These are phyloP conservation scores for Dipodomys ordii DNA, from an alignment of 2,113 vertebrate species.

Conservation along the genomic window DNA sequence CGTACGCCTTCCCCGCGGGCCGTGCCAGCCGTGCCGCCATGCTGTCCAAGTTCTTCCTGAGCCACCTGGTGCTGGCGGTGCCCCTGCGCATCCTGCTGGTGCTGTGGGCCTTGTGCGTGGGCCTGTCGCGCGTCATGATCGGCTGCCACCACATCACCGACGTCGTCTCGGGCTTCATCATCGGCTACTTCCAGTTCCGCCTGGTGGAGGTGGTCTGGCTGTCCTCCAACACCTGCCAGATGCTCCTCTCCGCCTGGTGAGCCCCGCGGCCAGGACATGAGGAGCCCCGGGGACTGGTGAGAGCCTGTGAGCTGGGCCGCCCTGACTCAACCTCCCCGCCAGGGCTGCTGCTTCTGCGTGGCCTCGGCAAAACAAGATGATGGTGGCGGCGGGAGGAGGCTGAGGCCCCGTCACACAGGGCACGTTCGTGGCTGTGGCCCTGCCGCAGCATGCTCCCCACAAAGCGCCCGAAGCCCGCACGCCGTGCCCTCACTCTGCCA, in stretches of 20 bases:
- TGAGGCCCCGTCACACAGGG: rapidly evolving
- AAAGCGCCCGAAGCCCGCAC: background rate
- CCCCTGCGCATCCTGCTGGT: constrained; percentile 95
- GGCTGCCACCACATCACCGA: constrained; percentile 96
- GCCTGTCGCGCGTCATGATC: constrained; percentile 94
- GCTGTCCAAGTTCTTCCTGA: constrained; percentile 98
- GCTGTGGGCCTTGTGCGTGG: constrained; percentile 95
- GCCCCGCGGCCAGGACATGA: rapidly evolving
- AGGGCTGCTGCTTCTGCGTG: background rate
- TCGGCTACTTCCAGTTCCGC: constrained; percentile 95
- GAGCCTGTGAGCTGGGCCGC: too few species aligned
- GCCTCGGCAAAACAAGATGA: background rate
- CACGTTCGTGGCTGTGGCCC: background rate
- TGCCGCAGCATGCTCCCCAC: rapidly evolving
- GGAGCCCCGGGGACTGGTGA: too few species aligned
- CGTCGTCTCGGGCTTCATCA: constrained; percentile 93
- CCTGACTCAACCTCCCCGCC: too few species aligned
- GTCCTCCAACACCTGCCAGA: constrained; percentile 95
- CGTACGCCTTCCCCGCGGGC: constrained; percentile 95
- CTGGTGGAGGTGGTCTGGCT: constrained; percentile 97
- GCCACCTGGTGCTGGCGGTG: constrained; percentile 96
- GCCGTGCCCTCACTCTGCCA: background rate
- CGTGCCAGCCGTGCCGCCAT: constrained; percentile 96
- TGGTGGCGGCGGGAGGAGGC: background rate
- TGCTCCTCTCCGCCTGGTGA: constrained; percentile 95